Base-by-base conservation (phyloP, 2,113 vertebrate genomes). In the Coracopsis vasa region DNA sequence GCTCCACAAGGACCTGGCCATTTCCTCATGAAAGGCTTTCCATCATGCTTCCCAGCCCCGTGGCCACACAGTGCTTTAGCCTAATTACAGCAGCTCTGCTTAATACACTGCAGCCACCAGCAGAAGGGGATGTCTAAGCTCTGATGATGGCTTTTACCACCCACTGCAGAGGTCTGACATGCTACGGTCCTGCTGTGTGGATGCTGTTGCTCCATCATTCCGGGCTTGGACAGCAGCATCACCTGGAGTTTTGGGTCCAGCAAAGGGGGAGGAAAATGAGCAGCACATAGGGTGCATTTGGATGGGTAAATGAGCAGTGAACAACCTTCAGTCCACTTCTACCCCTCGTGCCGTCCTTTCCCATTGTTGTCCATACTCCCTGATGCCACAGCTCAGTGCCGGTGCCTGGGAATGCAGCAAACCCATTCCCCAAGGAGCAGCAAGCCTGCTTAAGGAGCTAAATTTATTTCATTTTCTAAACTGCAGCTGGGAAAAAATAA, bases 391-490 rank as follows among this genome's bases (percentile, higher is more conserved):
- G 42, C 61, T 50, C 31, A 1, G 51, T 2, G 4, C 39, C 3
- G 1, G 41, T 19, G 67, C 73, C 77, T 20, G 33, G 54, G 8
- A 29, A 41, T 1, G 0, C 62, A 47, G 67, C 12, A 48, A 65
- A 31, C 50, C 8, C 3, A 18, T 86, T 90, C 11, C 91, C 82
- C 72, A 37, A 0, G 10, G 70, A 97, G 82, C 94, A 96, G 85
- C 77, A 58, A 80, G 70, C 16, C 65, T 81, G 80, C 95, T 97
- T 95, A 96, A 95, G 87, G 89, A 90, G 84, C 60, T 93, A 92
- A 96, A 92, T 86, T 96, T 96, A 96, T 94, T 97, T 98, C 78
- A 74, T 95, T 95, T 97, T 97, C 86, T n/a, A 92, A 92, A 92
- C 92, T 95, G 90, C 90, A 77, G 95, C 95, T 94, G 85, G 94